A percentile compares a stretch with the other conserved stretches of the same genome.
These are phyloP conservation scores for Psittacula cyanocephala DNA, from an alignment of 2,113 vertebrate genomes.

Conservation along the genomic window DNA sequence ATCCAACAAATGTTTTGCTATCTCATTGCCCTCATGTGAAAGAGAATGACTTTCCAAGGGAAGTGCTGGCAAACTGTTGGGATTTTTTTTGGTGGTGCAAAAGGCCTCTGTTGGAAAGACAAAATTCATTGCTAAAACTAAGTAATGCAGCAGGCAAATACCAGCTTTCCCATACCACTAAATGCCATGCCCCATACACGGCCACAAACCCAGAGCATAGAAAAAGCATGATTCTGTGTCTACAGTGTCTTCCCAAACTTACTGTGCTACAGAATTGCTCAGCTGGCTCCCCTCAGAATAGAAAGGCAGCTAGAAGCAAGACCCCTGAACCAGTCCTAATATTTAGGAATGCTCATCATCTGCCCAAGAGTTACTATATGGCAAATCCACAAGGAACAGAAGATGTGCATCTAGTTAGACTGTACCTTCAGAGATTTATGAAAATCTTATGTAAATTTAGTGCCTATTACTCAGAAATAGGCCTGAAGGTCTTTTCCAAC, in stretches of 20 bases:
- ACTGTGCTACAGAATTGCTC: not conserved
- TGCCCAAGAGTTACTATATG: not conserved
- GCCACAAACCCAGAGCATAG: not conserved
- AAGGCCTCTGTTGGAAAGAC: conserved; percentile 11
- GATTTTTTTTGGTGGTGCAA: not conserved
- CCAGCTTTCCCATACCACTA: not conserved
- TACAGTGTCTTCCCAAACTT: not conserved
- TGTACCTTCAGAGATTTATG: not conserved
- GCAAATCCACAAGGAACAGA: not conserved
- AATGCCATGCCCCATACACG: not conserved
- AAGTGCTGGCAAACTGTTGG: not conserved
- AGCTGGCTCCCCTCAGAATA: not conserved
- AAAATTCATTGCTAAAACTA: not conserved
- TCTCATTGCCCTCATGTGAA: not conserved
- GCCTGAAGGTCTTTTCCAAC: not conserved
- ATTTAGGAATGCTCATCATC: not conserved
- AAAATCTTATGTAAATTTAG: not conserved
- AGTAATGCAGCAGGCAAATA: not conserved
- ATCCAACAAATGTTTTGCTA: not conserved
- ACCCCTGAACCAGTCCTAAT: not conserved
- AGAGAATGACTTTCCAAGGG: not conserved
- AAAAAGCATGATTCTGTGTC: not conserved
- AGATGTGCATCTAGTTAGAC: not conserved
- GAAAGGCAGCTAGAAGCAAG: not conserved
- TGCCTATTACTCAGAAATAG: not conserved